Evolutionary conservation across 2,797 vertebrate species (phyloP), one percentile per base, ranked within the genome.

Genomic region (Tragelaphus oryx): DNA sequence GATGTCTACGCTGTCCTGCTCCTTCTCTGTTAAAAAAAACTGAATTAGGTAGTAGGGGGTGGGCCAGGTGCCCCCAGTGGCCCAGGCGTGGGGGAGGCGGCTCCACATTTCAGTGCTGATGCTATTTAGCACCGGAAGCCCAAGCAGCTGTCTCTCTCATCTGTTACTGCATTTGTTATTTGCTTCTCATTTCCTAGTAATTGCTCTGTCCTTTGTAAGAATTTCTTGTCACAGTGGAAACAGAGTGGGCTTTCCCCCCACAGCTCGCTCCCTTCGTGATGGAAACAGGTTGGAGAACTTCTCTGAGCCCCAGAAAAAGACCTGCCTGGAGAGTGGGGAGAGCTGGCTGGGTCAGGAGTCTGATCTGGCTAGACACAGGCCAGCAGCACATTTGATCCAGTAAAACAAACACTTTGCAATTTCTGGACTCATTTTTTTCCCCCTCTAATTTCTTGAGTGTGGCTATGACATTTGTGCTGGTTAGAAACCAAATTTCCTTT

Each of bases 401-500:
- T 18, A 87, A 93, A 52, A 59, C 84, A 33, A 62, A 37, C 13
- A 54, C 76, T 88, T 65, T 26, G 20, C 44, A 84, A 62, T 59
- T 65, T 87, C 37, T 80, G 94, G 90, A 62, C 62, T 84, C 5
- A 62, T 88, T 93, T 95, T 54, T 90, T 76, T 54, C 26, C 74
- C 62, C 24, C n/a, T 41, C 20, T 22, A 37, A 37, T 33, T 95
- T 75, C 78, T 94, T 94, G 76, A 94, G 44, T 44, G n/a, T 87
- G 84, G 74, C 52, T 94, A 55, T 94, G 81, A 97, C 91, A 90
- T 94, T 92, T 85, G 52, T 78, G 55, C 87, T 97, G 95, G 94
- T 89, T 82, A 85, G 95, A 93, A 95, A 87, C 94, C 93, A 96
- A 52, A 92, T 97, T 97, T 96, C 94, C 93, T 95, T 94, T 97